Percentiles rank a stretch among this genome's conserved stretches.
Conservation (phyloP, 1,140 invertebrate genomes). For the Centruroides vittatus region DNA sequence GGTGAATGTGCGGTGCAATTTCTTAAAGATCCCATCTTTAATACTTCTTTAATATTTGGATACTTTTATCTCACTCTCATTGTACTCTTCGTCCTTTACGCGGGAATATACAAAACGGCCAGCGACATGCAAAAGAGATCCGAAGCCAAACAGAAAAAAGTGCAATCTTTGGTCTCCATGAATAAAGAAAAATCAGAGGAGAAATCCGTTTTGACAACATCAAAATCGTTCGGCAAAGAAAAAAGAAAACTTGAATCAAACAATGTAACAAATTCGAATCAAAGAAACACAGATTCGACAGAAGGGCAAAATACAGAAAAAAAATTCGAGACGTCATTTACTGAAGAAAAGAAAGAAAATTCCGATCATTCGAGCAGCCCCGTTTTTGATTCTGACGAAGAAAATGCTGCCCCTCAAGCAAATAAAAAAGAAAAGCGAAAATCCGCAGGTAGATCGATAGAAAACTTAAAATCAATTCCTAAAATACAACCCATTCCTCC, state of each 20-base stretch:
- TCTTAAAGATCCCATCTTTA: slow-evolving; percentile 92
- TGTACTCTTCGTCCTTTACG: slow-evolving; percentile 86
- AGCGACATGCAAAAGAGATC: slow-evolving; percentile 96
- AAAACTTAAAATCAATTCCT: too few relatives aligned
- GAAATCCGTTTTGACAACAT: slow-evolving; percentile 1
- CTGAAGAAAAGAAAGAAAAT: slow-evolving; percentile 18
- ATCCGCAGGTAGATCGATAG: too few relatives aligned
- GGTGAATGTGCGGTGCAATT: slow-evolving; percentile 95
- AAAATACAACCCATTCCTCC: too few relatives aligned
- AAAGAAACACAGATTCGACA: background rate
- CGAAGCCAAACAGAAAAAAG: slow-evolving; percentile 82
- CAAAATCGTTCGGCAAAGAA: slow-evolving; percentile 11
- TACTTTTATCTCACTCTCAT: slow-evolving; percentile 96
- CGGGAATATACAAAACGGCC: slow-evolving; percentile 94
- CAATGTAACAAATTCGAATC: background rate
- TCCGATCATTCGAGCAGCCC: slow-evolving; percentile 70
- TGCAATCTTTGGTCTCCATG: slow-evolving; percentile 82
- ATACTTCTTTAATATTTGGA: slow-evolving; percentile 90
- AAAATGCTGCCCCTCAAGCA: slow-evolving; percentile 37
- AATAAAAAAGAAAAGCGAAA: too few relatives aligned
- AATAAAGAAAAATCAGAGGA: slow-evolving; percentile 34
- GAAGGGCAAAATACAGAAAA: slow-evolving; percentile 6
- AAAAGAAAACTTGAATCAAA: slow-evolving; percentile 1
- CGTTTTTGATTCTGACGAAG: slow-evolving; percentile 87
- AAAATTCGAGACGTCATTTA: slow-evolving; percentile 15